phyloP scores from a whole-genome alignment of 2,888 invertebrate genomes.

The Boloria euphrosyne region DNA sequence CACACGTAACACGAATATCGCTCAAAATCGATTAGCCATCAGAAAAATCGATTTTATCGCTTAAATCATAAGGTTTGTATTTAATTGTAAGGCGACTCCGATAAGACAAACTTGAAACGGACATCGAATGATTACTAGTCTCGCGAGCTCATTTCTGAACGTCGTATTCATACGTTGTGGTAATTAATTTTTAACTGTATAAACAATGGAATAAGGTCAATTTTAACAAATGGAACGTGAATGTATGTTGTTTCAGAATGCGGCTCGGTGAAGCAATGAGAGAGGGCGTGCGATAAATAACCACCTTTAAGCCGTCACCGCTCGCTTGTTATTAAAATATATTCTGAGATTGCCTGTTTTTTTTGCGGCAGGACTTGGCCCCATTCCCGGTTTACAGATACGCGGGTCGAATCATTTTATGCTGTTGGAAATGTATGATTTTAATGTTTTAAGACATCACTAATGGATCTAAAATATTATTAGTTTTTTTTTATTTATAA shows the following conservation, averaged over 20 bases:
- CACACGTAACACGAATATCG: constrained; percentile 69
- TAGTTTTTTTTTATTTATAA: neutral
- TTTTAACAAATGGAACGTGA: constrained; percentile 48
- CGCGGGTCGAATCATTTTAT: constrained; percentile 54
- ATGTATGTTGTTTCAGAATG: constrained; percentile 68
- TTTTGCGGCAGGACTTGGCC: constrained; percentile 63
- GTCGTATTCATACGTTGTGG: constrained; percentile 56
- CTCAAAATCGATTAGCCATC: constrained; percentile 37
- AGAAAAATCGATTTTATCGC: constrained; percentile 42
- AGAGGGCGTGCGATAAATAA: constrained; percentile 82
- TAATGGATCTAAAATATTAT: constrained; percentile 11
- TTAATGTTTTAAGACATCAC: constrained; percentile 27
- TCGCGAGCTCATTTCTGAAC: constrained; percentile 63
- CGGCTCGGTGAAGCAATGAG: constrained; percentile 74
- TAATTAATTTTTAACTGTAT: constrained; percentile 61
- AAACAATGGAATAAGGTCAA: constrained; percentile 51
- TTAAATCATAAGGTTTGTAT: constrained; percentile 45
- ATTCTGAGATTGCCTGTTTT: constrained; percentile 76
- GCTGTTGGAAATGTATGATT: constrained; percentile 41
- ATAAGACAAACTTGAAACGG: constrained; percentile 73
- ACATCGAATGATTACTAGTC: constrained; percentile 79
- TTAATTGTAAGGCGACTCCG: constrained; percentile 46
- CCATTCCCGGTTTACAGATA: constrained; percentile 56
- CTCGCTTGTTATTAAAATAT: constrained; percentile 75
- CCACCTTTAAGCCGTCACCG: constrained; percentile 81